phyloP scores from a whole-genome alignment of 2,113 vertebrate genomes.

The Zingel zingel region DNA sequence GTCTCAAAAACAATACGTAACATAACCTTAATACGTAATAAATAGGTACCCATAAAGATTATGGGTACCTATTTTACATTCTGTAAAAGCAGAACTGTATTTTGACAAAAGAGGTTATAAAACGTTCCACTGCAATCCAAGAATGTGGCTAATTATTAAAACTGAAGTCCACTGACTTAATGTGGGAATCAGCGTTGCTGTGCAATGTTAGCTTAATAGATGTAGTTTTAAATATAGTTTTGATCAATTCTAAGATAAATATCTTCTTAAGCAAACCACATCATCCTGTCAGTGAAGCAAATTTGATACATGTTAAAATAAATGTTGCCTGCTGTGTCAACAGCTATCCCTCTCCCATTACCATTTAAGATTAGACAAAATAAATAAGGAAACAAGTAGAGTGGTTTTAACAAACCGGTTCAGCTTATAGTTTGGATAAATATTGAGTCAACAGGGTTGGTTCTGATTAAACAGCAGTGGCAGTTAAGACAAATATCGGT shows the following conservation, averaged over 20 bases:
- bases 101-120: not conserved
- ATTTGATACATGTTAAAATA: not conserved
- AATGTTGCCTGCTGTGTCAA: not conserved
- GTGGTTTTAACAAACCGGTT: not conserved
- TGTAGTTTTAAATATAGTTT: too few species aligned
- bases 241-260: not conserved
- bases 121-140: not conserved
- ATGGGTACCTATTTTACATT: not conserved
- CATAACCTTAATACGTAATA: not conserved
- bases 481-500: conserved; percentile 2
- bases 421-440: not conserved
- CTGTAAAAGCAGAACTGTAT: not conserved
- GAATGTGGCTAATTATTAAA: not conserved
- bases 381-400: not conserved
- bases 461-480: not conserved
- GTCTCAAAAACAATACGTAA: not conserved
- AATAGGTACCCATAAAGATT: not conserved
- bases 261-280: not conserved
- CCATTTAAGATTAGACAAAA: not conserved
- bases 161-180: not conserved
- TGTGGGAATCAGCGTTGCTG: not conserved
- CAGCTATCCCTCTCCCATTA: not conserved
- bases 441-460: not conserved
- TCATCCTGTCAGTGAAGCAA: not conserved
- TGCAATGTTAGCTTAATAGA: not conserved